Base-by-base conservation (phyloP, 2,113 vertebrate genomes). In the Phasianus colchicus region DNA sequence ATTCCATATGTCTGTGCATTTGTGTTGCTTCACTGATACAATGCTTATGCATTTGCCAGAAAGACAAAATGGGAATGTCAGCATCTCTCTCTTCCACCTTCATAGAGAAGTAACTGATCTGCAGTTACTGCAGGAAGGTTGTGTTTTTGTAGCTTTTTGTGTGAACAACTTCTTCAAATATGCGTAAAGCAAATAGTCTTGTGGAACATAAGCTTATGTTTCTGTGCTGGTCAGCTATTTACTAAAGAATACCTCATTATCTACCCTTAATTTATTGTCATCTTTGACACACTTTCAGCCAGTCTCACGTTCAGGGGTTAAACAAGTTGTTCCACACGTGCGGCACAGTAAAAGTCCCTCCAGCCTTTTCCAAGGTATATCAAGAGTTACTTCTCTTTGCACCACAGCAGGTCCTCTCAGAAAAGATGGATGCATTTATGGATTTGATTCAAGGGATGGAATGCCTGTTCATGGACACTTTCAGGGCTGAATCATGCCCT, bases 371-470 rank as follows among this genome's bases (percentile, higher is more conserved):
- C 25, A 61, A 38, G n/a, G 50, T 52, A 48, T 3, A 1, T 17
- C 45, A 42, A 30, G 52, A 38, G 4, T 18, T 22, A 25, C 22
- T 32, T 7, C 25, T 38, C 19, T 65, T 43, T 76, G 81, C 14
- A 3, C 22, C 21, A 20, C 5, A 36, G 43, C 9, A 20, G 18
- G n/a, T 50, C 30, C 57, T 20, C 52, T 60, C 24, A 19, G 61
- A 42, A 55, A 34, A 32, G 21, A 2, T 0, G 2, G 40, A 24
- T 4, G 0, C 21, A 13, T 2, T 47, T 21, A 1, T 29, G 52
- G 27, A 30, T 54, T 10, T 29, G 52, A 54, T 54, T 15, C 15
- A 17, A 30, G 52, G 52, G 52, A 54, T 54, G 27, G 15, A 54
- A 54, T 27, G 14, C 14, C 52, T 7, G 7, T 54, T 27, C 27